Conservation (phyloP, 2,113 vertebrate species). For the Melanerpes aurifrons region DNA sequence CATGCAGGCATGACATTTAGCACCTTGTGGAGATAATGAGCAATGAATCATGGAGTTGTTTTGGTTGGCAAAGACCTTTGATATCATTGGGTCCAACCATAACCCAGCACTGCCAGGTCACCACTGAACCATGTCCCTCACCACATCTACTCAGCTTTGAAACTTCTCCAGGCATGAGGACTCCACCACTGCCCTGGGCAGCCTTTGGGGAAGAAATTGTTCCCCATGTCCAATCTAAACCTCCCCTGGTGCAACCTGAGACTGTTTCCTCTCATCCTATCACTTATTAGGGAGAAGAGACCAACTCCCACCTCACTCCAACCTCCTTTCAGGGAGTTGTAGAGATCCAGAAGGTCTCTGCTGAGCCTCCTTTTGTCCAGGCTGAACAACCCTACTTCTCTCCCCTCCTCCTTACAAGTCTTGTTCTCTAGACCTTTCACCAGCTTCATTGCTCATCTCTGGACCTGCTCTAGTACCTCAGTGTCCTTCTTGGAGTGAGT, state of each 20-base stretch:
- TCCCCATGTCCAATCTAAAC: neutral
- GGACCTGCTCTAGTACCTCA: no score
- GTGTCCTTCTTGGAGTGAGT: no score
- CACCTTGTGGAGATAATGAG: neutral
- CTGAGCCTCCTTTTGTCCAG: neutral
- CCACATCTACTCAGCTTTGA: neutral
- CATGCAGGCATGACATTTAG: neutral
- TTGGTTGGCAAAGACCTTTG: neutral
- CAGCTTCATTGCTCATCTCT: no score
- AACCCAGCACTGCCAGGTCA: neutral
- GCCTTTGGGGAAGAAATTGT: neutral
- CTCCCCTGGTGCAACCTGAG: neutral
- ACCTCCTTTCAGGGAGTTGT: no score
- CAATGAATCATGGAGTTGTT: neutral
- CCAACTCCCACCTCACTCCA: neutral
- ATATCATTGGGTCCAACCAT: neutral
- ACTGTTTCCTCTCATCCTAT: neutral
- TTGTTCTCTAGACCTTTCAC: no score
- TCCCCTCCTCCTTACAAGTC: no score
- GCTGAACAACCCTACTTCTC: no score
- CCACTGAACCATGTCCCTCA: neutral
- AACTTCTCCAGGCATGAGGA: neutral
- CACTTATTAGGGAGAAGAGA: neutral
- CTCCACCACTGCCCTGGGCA: neutral
- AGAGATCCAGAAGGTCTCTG: neutral